These are phyloP conservation scores for Brachionus rubens DNA, from an alignment of 1,140 invertebrate genomes.

Conservation along the genomic window DNA sequence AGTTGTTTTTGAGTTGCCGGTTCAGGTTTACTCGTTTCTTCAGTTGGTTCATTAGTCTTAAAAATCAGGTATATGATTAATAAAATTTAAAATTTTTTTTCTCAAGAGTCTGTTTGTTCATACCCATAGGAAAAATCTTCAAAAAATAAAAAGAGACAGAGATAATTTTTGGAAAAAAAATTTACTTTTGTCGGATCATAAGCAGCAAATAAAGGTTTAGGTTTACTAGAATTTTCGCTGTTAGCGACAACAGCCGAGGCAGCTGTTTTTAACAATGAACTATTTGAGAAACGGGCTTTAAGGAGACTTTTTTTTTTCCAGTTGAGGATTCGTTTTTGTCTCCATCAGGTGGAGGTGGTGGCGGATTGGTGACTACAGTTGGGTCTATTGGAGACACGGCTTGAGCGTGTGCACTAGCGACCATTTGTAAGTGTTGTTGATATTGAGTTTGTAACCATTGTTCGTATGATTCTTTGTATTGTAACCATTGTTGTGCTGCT, in stretches of 20 bases:
- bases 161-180: background rate
- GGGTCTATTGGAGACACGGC: background rate
- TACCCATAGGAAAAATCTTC: background rate
- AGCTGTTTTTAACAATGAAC: background rate
- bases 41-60: background rate
- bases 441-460: slow-evolving; percentile 39
- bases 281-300: background rate
- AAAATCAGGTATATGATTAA: background rate
- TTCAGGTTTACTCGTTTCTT: background rate
- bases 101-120: background rate
- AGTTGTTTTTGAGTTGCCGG: slow-evolving; percentile 6
- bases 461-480: slow-evolving; percentile 33
- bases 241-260: background rate
- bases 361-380: background rate
- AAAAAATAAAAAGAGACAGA: background rate
- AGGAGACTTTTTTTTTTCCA: background rate
- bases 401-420: slow-evolving; percentile 7
- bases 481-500: slow-evolving; percentile 40
- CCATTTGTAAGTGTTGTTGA: slow-evolving; percentile 44
- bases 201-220: slow-evolving; percentile 43
- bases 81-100: background rate
- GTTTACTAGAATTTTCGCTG: slow-evolving; percentile 34
- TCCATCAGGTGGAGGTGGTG: background rate
- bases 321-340: background rate
- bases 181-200: slow-evolving; percentile 36